Conservation (phyloP, 1,140 invertebrate species). For the Eumeta japonica region DNA sequence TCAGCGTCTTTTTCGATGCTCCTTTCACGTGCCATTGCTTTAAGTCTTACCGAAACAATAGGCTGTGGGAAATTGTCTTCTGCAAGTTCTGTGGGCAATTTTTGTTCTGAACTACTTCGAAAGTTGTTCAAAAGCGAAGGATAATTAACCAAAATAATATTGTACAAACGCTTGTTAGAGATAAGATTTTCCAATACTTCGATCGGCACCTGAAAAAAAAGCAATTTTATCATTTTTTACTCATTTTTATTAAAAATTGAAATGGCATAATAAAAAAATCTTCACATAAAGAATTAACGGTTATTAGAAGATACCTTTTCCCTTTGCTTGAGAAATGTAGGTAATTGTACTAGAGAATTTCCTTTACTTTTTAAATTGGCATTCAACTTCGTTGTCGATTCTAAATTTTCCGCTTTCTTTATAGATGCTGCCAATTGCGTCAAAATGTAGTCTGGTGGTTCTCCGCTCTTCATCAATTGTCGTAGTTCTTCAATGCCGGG, state of each 20-base stretch:
- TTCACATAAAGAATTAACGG: background rate
- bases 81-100: conserved; percentile 29
- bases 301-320: conserved; percentile 60
- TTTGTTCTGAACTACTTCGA: conserved; percentile 60
- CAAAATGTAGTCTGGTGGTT: conserved; percentile 65
- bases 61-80: conserved; percentile 37
- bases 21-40: conserved; percentile 17
- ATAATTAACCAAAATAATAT: conserved; percentile 66
- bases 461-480: conserved; percentile 63
- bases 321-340: conserved; percentile 69
- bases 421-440: conserved; percentile 63
- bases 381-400: conserved; percentile 28
- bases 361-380: conserved; percentile 27
- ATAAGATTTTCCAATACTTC: conserved; percentile 64
- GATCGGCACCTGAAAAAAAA: conserved; percentile 60
- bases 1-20: conserved; percentile 2
- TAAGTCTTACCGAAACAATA: conserved; percentile 58
- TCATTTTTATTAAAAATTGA: background rate
- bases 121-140: conserved; percentile 61
- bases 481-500: conserved; percentile 62
- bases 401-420: conserved; percentile 30
- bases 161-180: conserved; percentile 62
- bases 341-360: conserved; percentile 69
- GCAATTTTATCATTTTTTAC: conserved; percentile 1
- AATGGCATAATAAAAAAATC: background rate